A percentile compares a stretch with the other conserved stretches of the same genome.
phyloP scores from a whole-genome alignment of 2,113 vertebrate genomes.

The Acanthochromis polyacanthus region DNA sequence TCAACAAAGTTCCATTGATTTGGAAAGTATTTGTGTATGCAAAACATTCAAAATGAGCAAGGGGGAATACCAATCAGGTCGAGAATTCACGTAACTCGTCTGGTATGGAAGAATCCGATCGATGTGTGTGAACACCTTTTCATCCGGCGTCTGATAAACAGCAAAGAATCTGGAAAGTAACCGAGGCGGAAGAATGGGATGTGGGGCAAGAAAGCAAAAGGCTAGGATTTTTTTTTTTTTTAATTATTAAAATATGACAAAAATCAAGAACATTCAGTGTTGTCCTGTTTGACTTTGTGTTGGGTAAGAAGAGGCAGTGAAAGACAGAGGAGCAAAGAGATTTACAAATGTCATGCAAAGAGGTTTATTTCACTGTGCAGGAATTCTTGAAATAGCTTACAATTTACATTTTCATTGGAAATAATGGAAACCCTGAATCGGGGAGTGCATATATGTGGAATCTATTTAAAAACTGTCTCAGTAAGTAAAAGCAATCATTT shows the following conservation, averaged over 20 bases:
- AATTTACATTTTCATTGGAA: background rate
- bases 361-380: background rate
- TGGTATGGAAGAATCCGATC: background rate
- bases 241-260: constrained; percentile 37
- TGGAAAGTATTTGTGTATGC: constrained; percentile 37
- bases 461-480: no score
- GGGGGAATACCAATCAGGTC: constrained; percentile 28
- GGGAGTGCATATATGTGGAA: background rate
- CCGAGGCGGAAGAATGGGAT: background rate
- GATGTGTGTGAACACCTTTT: constrained; percentile 1
- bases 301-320: background rate
- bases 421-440: constrained; percentile 13
- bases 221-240: no score
- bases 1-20: constrained; percentile 47
- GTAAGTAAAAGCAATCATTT: background rate
- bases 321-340: background rate
- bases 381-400: background rate
- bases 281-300: background rate
- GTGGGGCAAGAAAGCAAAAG: no score
- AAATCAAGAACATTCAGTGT: constrained; percentile 10
- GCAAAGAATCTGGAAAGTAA: background rate
- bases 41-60: constrained; percentile 23
- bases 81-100: background rate
- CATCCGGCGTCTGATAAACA: constrained; percentile 1
- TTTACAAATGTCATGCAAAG: constrained; percentile 3